Evolutionary conservation across 2,888 invertebrate genomes (phyloP), one percentile per base, ranked within the genome.

Genomic region (Venustoraphidia nigricollis): DNA sequence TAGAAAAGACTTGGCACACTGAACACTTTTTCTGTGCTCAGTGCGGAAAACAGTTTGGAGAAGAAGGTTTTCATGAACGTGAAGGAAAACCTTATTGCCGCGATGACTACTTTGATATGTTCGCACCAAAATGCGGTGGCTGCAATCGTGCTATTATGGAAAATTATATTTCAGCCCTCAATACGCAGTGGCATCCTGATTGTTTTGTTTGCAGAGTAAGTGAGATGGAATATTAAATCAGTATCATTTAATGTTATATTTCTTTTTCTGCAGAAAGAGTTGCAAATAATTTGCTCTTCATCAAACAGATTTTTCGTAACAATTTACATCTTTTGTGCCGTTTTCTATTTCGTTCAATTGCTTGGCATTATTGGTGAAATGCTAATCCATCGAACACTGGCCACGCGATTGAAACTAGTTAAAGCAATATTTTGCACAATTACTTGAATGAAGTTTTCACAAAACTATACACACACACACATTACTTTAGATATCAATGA

Each of bases 21-120:
- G 96, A 97, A 66, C 96, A 96, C 70, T 97, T 97, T 77, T 91
- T 94, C 75, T 97, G 97, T 70, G 91, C 92, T 53, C 92, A 94
- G 63, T 97, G 97, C 66, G 94, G 94, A 41, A 88, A 91, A 64
- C 91, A 91, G 64, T 95, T 97, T 63, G 96, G 95, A 10, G 95
- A 96, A 59, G 94, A 95, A 53, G 96, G 96, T 38, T 97, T 96
- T 76, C 96, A 97, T 70, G 97, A 97, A 66, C 76, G 87, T 57
- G 91, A 92, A 58, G 93, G 94, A 51, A 91, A 93, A 65, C 93
- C 96, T 0, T 97, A 93, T 66, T 97, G 97, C 69, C 83, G 90
- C 58, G 83, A 84, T 53, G 96, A 96, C 65, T 97, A 95, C 70
- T 94, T 95, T 66, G 90, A 92, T 62, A 88, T 93, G 85, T 97